Conservation (phyloP, 2,113 vertebrate genomes). For the Nothocercus nigrocapillus region DNA sequence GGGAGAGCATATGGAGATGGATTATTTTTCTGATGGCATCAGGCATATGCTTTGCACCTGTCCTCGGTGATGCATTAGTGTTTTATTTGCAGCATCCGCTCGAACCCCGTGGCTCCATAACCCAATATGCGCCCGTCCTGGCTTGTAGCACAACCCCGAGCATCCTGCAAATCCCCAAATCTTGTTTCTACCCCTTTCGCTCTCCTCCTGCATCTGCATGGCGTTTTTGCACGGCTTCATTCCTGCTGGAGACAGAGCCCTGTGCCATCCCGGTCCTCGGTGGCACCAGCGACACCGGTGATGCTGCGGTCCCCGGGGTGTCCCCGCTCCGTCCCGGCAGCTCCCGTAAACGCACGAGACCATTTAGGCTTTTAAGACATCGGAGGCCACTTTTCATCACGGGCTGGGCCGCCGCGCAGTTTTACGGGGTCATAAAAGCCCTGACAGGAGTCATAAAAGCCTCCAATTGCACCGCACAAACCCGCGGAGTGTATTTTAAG, state of each 20-base stretch:
- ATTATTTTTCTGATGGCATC: constrained; percentile 31
- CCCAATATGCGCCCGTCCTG: not conserved
- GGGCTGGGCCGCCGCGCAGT: constrained; percentile 78
- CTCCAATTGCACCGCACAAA: constrained; percentile 83
- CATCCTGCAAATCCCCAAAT: not conserved
- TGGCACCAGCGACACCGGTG: not conserved
- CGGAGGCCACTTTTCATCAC: constrained; percentile 77
- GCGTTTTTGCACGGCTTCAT: not conserved
- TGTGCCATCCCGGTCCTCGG: fast-evolving
- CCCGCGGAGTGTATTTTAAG: constrained; percentile 87
- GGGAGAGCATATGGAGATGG: constrained; percentile 28
- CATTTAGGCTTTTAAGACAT: constrained; percentile 83
- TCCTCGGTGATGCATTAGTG: not conserved
- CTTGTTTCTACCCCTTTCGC: not conserved
- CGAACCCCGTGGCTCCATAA: not conserved
- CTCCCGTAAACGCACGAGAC: constrained; percentile 76
- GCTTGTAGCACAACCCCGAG: not conserved
- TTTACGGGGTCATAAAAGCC: constrained; percentile 87
- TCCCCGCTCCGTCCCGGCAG: constrained; percentile 50
- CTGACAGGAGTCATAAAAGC: constrained; percentile 87
- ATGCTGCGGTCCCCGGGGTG: not conserved
- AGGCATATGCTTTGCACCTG: constrained; percentile 38
- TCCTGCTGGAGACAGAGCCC: no score
- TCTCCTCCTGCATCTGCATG: fast-evolving
- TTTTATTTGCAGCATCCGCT: constrained; percentile 49